Conservation (phyloP, 2,888 invertebrate species). For the Ectemnius cavifrons region DNA sequence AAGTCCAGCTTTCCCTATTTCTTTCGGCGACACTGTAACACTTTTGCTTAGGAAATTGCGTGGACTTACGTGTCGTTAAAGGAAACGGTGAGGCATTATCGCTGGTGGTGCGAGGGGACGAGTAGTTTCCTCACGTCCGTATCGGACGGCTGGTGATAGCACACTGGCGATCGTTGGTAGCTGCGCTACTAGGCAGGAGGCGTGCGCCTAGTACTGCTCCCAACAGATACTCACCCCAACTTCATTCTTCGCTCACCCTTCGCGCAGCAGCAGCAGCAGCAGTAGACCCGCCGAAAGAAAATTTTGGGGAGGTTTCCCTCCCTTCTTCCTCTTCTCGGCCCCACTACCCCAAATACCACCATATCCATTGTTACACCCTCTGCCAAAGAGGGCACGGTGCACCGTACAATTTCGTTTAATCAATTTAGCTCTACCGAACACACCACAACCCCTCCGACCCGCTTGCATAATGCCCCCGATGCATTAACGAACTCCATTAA, state of each 20-base stretch:
- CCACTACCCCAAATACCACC: slow-evolving; percentile 4
- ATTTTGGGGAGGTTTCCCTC: not conserved
- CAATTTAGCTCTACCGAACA: too few relatives aligned
- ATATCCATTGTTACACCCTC: slow-evolving; percentile 1
- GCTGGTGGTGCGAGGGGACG: slow-evolving; percentile 18
- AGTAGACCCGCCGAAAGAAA: not conserved
- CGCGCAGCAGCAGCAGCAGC: not conserved
- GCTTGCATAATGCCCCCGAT: too few relatives aligned
- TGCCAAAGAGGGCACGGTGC: too few relatives aligned
- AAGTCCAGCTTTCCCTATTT: not conserved
- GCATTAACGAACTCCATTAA: too few relatives aligned
- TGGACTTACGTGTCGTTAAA: slow-evolving; percentile 42
- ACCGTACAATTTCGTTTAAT: too few relatives aligned
- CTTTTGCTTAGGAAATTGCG: not conserved
- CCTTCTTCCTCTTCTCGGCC: not conserved
- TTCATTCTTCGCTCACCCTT: not conserved
- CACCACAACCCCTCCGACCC: too few relatives aligned
- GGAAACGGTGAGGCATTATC: slow-evolving; percentile 10
- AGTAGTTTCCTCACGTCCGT: slow-evolving; percentile 42
- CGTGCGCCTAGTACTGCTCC: slow-evolving; percentile 43
- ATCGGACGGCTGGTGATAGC: slow-evolving; percentile 55
- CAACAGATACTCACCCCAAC: slow-evolving; percentile 26
- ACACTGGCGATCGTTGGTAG: slow-evolving; percentile 58
- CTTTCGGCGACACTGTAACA: too few relatives aligned
- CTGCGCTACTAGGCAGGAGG: slow-evolving; percentile 53